Percentiles rank a stretch among this genome's conserved stretches.
These are phyloP conservation scores for Hemicrepidius hirtus DNA, from an alignment of 2,888 invertebrate species.

Conservation along the genomic window DNA sequence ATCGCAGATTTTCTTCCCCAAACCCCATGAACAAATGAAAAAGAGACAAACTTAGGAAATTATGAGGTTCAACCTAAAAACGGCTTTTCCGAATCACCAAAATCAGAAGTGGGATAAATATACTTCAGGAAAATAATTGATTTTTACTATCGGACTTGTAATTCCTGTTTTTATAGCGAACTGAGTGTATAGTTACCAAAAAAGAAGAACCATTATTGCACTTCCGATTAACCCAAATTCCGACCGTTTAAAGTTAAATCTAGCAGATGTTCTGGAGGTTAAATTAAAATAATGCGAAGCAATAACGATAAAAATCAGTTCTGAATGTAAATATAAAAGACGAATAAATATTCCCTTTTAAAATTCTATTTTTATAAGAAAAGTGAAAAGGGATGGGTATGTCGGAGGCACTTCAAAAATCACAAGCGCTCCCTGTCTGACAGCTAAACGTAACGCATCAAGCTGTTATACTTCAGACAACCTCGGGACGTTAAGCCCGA, in stretches of 20 bases:
- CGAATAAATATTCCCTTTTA: background rate
- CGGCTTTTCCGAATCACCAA: too few relatives aligned
- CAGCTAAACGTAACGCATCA: slow-evolving; percentile 35
- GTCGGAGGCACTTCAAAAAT: slow-evolving; percentile 17
- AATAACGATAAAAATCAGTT: background rate
- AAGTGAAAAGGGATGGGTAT: slow-evolving; percentile 11
- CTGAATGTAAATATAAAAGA: background rate
- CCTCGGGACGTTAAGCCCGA: slow-evolving; percentile 23
- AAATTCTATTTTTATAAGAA: background rate
- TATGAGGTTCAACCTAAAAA: too few relatives aligned
- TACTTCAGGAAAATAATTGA: too few relatives aligned
- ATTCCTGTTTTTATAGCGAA: too few relatives aligned
- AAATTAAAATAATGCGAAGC: background rate
- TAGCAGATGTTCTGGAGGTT: background rate
- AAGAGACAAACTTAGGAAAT: too few relatives aligned
- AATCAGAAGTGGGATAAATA: too few relatives aligned
- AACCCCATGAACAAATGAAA: too few relatives aligned
- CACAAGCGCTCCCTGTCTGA: slow-evolving; percentile 25
- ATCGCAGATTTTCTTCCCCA: too few relatives aligned
- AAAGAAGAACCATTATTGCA: background rate
- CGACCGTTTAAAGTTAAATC: background rate
- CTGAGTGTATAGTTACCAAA: too few relatives aligned
- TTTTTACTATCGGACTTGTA: too few relatives aligned
- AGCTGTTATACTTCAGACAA: slow-evolving; percentile 32
- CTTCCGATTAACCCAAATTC: background rate